Conservation (phyloP, 2,888 invertebrate species). For the Hypomecis punctinalis region DNA sequence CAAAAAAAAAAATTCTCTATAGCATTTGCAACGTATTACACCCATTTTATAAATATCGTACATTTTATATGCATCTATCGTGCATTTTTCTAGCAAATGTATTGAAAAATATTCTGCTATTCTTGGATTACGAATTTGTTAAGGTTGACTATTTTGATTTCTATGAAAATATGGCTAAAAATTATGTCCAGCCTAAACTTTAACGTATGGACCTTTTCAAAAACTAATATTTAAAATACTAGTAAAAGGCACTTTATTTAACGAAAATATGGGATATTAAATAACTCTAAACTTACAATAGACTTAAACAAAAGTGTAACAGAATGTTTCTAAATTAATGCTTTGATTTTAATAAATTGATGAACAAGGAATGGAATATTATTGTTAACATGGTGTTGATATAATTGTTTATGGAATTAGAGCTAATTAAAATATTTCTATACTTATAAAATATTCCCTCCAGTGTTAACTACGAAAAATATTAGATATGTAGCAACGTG, state of each 20-base stretch:
- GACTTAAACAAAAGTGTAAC: constrained; percentile 23
- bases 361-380: constrained; percentile 34
- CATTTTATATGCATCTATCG: no score
- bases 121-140: not conserved
- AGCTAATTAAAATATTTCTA: not conserved
- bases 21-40: no score
- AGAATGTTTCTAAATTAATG: constrained; percentile 7
- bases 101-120: not conserved
- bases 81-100: no score
- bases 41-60: no score
- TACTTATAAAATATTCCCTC: constrained; percentile 21
- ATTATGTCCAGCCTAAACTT: constrained; percentile 14
- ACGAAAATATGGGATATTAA: constrained; percentile 33
- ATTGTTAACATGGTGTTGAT: constrained; percentile 9
- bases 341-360: constrained; percentile 18
- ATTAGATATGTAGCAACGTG: constrained; percentile 16
- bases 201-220: constrained; percentile 32
- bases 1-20: no score
- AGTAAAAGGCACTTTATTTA: constrained; percentile 65
- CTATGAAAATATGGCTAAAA: not conserved
- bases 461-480: constrained; percentile 12
- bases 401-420: constrained; percentile 7
- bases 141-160: not conserved
- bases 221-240: constrained; percentile 33
- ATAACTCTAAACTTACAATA: constrained; percentile 37